Conservation (phyloP, 64 coral and sea anemone species). For the Astreopora myriophthalma region DNA sequence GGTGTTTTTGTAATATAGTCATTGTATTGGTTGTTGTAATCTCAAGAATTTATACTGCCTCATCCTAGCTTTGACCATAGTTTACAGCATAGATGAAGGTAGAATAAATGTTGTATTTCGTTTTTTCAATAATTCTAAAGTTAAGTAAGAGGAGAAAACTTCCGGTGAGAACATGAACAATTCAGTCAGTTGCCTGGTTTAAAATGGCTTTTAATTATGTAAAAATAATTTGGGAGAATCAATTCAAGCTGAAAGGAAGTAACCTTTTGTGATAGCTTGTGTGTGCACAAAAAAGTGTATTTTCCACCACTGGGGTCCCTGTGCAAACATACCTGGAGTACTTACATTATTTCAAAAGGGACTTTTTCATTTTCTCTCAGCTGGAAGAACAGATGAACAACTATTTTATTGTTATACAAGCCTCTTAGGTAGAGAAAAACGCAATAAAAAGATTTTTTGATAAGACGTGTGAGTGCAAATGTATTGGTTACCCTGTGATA, state of each 20-base stretch:
- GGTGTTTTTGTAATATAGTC: constrained; percentile 2
- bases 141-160: background rate
- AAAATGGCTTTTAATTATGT: constrained; percentile 3
- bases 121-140: constrained; percentile 1
- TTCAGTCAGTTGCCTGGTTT: background rate
- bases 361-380: background rate
- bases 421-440: background rate
- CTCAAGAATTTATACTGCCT: constrained; percentile 1
- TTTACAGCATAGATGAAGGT: background rate
- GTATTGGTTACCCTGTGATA: constrained; percentile 10
- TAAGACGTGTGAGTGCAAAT: background rate
- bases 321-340: background rate
- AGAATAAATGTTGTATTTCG: constrained; percentile 3
- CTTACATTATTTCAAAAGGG: background rate
- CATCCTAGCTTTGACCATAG: background rate
- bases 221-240: background rate
- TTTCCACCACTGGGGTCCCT: background rate
- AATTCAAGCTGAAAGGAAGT: background rate
- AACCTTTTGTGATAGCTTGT: background rate
- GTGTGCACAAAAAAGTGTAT: background rate
- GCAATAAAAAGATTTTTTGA: background rate
- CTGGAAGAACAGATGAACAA: background rate
- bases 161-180: background rate
- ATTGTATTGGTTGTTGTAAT: background rate
- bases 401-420: background rate